Base-by-base conservation (phyloP, 2,888 invertebrate species). In the Dicranocentrus wangi region DNA sequence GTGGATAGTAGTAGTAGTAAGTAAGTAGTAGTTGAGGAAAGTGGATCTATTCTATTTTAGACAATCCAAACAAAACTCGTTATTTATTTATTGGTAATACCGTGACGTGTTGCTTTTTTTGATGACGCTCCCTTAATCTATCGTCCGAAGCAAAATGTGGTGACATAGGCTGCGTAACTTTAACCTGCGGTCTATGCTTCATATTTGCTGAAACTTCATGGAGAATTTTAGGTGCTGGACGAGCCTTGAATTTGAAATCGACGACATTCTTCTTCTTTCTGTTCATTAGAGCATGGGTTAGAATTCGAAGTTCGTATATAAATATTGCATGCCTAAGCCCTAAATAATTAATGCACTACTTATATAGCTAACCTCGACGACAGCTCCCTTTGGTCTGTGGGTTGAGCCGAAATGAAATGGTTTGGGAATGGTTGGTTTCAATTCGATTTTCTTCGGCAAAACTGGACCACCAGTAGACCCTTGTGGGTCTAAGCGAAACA, bases 351-450 rank as follows among this genome's bases (percentile, higher is more conserved):
- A 21, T 21, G 10, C 23, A 5, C n/a, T 25, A 25, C 2, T 55
- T 55, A 55, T 7, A 21, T 23, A 23, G 8, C n/a, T 58, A 32
- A 1, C 83, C 81, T n/a, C 17, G 21, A 71, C 55, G 43, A 47
- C 58, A 27, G 32, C 66, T 21, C 69, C 5, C 13, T 1, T 21
- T 15, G 66, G 42, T 55, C 42, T 53, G 19, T 42, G n/a, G 23
- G 13, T 69, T 15, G 66, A 43, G 25, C 68, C 42, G 3, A 80
- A 23, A 88, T n/a, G 91, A 84, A 93, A 93, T 19, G 93, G 93
- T 86, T 92, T 91, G 0, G 92, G 91, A 17, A 91, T 86, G 1
- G 93, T 94, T 0, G 88, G 43, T 0, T 91, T 90, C 86, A 92
- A 93, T n/a, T 80, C 80, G 10, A 73, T 7, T 84, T 83, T n/a